Evolutionary conservation across 2,888 invertebrate species (phyloP).

Genomic region (Ophion ellenae): DNA sequence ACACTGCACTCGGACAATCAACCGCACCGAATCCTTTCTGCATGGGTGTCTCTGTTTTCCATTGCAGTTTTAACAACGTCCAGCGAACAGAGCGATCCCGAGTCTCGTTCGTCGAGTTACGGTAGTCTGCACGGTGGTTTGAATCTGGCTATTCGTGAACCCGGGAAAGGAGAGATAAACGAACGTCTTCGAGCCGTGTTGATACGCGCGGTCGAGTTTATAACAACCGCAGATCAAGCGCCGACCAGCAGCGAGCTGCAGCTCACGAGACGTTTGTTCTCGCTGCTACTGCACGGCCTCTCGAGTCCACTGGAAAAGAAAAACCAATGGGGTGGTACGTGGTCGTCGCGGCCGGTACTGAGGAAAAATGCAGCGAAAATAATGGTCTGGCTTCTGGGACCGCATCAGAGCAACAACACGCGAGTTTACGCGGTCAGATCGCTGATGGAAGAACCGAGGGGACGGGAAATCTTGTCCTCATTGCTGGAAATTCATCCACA

Average conservation of each 20-base stretch:
- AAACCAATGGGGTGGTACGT: constrained; percentile 80
- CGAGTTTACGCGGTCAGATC: constrained; percentile 83
- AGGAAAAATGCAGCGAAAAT: constrained; percentile 83
- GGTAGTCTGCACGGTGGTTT: constrained; percentile 75
- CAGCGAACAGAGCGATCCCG: constrained; percentile 82
- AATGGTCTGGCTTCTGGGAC: constrained; percentile 84
- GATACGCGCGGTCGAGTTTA: constrained; percentile 85
- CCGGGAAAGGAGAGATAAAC: constrained; percentile 83
- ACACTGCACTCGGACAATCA: no score
- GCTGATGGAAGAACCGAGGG: constrained; percentile 83
- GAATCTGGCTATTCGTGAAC: constrained; percentile 73
- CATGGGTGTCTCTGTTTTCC: not conserved
- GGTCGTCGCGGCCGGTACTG: constrained; percentile 80
- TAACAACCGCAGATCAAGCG: constrained; percentile 80
- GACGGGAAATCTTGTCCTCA: constrained; percentile 82
- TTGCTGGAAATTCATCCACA: constrained; percentile 83
- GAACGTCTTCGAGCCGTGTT: constrained; percentile 85
- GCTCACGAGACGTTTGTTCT: constrained; percentile 85
- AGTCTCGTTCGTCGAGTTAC: constrained; percentile 80
- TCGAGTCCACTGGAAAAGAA: constrained; percentile 78
- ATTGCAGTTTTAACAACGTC: constrained; percentile 79
- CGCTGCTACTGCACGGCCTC: constrained; percentile 84
- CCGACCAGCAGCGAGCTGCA: constrained; percentile 80
- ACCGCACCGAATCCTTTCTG: not conserved
- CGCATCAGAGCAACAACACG: constrained; percentile 83